Conservation (phyloP, 2,113 vertebrate species). For the Muntiacus muntjak region DNA sequence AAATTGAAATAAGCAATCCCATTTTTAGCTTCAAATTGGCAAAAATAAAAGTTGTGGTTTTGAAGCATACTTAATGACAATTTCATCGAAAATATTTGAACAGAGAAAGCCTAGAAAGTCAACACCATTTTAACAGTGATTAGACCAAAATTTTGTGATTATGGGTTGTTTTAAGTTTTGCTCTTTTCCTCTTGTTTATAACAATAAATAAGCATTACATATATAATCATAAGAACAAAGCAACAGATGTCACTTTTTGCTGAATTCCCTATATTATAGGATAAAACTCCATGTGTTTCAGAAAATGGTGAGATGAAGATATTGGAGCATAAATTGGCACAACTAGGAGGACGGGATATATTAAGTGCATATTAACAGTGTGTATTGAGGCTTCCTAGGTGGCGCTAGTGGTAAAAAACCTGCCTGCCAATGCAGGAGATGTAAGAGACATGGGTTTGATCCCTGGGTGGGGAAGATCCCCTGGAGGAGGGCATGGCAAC, state of each 20-base stretch:
- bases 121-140: background rate
- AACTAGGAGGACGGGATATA: too few species aligned
- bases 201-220: background rate
- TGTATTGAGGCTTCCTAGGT: background rate
- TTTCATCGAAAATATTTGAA: constrained; percentile 33
- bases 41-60: constrained; percentile 38
- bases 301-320: background rate
- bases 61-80: constrained; percentile 37
- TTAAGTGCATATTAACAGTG: background rate
- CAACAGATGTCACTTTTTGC: background rate
- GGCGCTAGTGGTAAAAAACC: background rate
- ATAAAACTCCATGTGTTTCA: background rate
- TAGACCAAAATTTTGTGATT: background rate
- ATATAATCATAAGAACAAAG: background rate
- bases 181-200: background rate
- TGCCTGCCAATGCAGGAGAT: background rate
- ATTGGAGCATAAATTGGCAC: background rate
- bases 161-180: background rate
- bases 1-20: constrained; percentile 34
- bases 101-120: background rate
- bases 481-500: background rate
- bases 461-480: background rate
- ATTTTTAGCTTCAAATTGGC: constrained; percentile 44
- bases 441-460: background rate
- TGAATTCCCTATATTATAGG: background rate